Conservation (phyloP, 2,113 vertebrate species). For the Callionymus lyra region DNA sequence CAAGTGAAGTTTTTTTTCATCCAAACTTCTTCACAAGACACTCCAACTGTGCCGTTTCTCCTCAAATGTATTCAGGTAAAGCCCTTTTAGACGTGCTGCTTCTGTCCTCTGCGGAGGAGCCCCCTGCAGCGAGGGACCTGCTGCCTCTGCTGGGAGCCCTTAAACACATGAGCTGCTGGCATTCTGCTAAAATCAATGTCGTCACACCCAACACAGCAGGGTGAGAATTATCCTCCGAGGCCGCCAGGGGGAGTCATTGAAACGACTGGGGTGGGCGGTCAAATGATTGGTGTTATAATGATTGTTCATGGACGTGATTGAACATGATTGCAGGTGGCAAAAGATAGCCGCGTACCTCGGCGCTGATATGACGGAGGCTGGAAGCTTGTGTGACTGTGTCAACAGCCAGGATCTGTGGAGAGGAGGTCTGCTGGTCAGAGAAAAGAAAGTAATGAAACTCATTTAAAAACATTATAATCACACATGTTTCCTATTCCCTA, state of each 20-base stretch:
- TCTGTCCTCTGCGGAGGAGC: conserved; percentile 28
- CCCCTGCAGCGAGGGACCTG: conserved; percentile 39
- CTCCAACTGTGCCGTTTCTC: not conserved
- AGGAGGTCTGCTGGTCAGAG: conserved; percentile 48
- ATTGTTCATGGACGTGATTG: too few relatives aligned
- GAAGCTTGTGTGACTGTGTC: conserved; percentile 20
- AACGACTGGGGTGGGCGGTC: not conserved
- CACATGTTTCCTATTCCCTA: too few relatives aligned
- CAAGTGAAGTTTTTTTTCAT: too few relatives aligned
- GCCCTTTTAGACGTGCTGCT: conserved; percentile 52
- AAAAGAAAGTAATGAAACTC: conserved; percentile 46
- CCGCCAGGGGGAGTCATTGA: conserved; percentile 40
- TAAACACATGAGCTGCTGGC: conserved; percentile 56
- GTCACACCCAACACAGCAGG: conserved; percentile 32
- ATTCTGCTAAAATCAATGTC: conserved; percentile 48
- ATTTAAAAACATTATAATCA: too few relatives aligned
- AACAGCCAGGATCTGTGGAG: conserved; percentile 47
- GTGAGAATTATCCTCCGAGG: conserved; percentile 25
- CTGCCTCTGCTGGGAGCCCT: conserved; percentile 55
- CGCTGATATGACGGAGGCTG: conserved; percentile 24
- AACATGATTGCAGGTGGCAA: conserved; percentile 40
- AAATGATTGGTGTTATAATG: too few relatives aligned
- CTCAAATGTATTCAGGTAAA: conserved; percentile 35
- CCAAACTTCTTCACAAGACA: too few relatives aligned
- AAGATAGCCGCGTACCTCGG: conserved; percentile 39